Evolutionary conservation across 2,797 vertebrate species (phyloP).

Genomic region (Rhinoraja longicauda): DNA sequence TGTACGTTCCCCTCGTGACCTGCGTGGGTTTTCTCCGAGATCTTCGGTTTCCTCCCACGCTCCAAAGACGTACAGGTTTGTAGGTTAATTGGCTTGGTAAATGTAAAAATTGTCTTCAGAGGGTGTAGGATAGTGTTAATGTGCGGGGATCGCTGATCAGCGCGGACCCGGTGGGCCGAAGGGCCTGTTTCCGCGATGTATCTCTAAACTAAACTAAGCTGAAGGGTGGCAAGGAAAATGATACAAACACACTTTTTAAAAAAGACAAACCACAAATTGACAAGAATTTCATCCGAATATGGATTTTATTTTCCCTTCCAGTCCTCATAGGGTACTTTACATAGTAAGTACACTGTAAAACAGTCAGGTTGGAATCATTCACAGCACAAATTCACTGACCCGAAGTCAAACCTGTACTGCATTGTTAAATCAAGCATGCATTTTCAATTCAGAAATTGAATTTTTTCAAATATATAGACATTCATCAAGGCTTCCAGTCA

Average conservation of each 20-base stretch:
- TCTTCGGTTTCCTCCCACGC: no score
- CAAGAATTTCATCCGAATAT: constrained; percentile 63
- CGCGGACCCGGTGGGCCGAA: no score
- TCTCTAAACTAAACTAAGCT: no score
- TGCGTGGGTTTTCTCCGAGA: no score
- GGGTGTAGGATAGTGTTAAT: no score
- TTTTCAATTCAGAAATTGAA: constrained; percentile 28
- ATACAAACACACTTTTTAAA: background rate
- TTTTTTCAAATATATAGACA: constrained; percentile 16
- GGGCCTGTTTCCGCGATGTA: no score
- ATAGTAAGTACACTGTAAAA: constrained; percentile 30
- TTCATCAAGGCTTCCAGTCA: constrained; percentile 21
- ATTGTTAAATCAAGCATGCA: constrained; percentile 27
- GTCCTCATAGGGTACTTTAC: constrained; percentile 33
- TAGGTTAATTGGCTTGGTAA: no score
- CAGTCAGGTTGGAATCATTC: background rate
- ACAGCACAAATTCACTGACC: constrained; percentile 8
- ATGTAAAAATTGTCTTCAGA: no score
- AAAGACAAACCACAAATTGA: background rate
- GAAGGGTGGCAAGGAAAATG: no score
- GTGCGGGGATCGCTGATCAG: no score
- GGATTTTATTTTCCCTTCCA: constrained; percentile 59
- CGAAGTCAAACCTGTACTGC: constrained; percentile 8
- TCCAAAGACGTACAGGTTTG: no score
- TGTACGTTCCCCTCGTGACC: no score